Evolutionary conservation across 2,113 vertebrate genomes (phyloP).

Genomic region (Marmota flaviventris): DNA sequence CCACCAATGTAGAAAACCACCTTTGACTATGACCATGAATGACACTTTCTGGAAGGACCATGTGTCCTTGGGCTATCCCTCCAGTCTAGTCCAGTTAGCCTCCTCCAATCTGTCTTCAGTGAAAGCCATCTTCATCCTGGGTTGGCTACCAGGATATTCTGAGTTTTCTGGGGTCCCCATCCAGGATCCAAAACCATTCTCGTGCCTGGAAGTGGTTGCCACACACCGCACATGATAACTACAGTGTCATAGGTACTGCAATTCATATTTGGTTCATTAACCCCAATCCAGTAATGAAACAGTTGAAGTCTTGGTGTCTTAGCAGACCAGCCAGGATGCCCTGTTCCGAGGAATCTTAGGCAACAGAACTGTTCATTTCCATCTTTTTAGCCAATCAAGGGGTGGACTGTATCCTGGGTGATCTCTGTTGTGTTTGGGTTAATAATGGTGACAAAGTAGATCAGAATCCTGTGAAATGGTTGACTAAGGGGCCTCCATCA

Average conservation of each 20-base stretch:
- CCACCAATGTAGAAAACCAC: too few relatives aligned
- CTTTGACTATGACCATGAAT: too few relatives aligned
- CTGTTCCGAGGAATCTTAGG: not conserved
- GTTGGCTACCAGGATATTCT: too few relatives aligned
- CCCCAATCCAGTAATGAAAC: not conserved
- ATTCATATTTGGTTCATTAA: too few relatives aligned
- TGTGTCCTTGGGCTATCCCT: too few relatives aligned
- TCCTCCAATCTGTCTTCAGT: not conserved
- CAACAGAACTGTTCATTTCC: not conserved
- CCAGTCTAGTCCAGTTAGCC: too few relatives aligned
- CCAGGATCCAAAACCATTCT: not conserved
- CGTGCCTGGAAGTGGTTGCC: not conserved
- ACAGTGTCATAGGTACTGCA: too few relatives aligned
- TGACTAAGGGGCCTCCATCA: not conserved
- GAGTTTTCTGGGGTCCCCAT: not conserved
- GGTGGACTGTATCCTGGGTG: not conserved
- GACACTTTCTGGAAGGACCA: too few relatives aligned
- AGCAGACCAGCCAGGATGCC: not conserved
- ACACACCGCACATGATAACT: not conserved
- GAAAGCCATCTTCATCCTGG: not conserved
- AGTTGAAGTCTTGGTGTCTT: not conserved
- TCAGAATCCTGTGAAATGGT: not conserved
- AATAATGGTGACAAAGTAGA: not conserved
- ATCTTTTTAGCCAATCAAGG: not conserved
- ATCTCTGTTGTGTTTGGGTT: not conserved